Evolutionary conservation across 2,888 invertebrate species (phyloP).

Genomic region (Machimus rusticus): DNA sequence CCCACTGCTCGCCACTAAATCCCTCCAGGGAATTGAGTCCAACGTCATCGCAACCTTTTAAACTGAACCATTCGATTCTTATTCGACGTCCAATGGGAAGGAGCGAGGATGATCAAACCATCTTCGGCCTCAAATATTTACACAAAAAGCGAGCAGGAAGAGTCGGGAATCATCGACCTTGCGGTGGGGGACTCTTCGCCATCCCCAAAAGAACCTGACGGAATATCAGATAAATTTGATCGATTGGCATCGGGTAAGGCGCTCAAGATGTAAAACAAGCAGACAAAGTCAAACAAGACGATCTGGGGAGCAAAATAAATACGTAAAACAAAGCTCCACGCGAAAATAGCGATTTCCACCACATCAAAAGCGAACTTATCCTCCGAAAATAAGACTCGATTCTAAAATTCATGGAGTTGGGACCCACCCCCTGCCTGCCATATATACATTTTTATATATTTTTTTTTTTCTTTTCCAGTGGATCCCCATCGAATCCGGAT

Average conservation of each 20-base stretch:
- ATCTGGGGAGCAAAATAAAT: not conserved
- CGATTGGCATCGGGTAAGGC: slow-evolving; percentile 31
- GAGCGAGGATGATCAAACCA: not conserved
- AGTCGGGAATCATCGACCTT: not conserved
- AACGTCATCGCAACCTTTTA: not conserved
- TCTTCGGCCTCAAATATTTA: slow-evolving; percentile 3
- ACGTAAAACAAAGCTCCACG: slow-evolving; percentile 11
- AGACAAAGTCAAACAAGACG: slow-evolving; percentile 14
- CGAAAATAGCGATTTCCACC: slow-evolving; percentile 5
- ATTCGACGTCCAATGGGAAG: not conserved
- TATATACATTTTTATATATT: not conserved
- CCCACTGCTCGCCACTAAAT: not conserved
- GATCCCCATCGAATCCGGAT: not conserved
- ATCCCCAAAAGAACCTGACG: not conserved
- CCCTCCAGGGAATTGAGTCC: not conserved
- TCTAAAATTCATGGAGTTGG: slow-evolving; percentile 10
- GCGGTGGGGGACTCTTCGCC: not conserved
- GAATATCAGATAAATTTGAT: slow-evolving; percentile 33
- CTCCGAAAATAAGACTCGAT: slow-evolving; percentile 10
- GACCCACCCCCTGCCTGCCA: not conserved
- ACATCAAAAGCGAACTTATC: slow-evolving; percentile 30
- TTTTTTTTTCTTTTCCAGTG: not conserved
- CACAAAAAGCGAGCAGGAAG: not conserved
- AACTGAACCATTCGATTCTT: not conserved
- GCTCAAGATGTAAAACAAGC: slow-evolving; percentile 16